phyloP scores from a whole-genome alignment of 2,888 invertebrate species.

The Operophtera brumata region DNA sequence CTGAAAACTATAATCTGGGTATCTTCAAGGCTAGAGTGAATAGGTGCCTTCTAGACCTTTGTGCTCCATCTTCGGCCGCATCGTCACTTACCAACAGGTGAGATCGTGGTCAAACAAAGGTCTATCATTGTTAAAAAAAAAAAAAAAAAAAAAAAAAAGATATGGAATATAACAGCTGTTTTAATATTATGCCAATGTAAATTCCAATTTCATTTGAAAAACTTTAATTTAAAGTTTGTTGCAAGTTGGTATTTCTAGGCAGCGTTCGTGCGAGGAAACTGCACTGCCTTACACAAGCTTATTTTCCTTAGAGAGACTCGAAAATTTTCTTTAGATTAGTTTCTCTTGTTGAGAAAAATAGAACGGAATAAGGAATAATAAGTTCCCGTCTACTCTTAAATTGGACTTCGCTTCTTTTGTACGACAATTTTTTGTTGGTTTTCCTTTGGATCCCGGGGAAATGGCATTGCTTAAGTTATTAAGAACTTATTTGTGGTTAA shows the following conservation, averaged over 20 bases:
- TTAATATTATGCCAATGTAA: constrained; percentile 35
- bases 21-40: no score
- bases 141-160: no score
- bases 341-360: constrained; percentile 78
- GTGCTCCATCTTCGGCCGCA: no score
- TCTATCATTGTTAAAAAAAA: no score
- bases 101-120: no score
- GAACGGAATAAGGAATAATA: constrained; percentile 73
- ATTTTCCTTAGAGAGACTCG: constrained; percentile 73
- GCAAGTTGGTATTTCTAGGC: constrained; percentile 62
- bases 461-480: constrained; percentile 54
- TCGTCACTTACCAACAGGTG: no score
- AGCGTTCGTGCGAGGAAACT: constrained; percentile 71
- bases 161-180: constrained; percentile 9
- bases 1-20: no score
- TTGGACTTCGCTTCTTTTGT: constrained; percentile 65
- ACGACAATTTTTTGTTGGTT: constrained; percentile 52
- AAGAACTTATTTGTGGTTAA: constrained; percentile 53
- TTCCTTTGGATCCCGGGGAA: constrained; percentile 38
- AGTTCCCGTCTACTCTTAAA: constrained; percentile 69
- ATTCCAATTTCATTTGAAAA: constrained; percentile 65
- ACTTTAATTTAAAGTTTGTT: constrained; percentile 78
- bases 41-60: no score
- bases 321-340: constrained; percentile 81
- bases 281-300: constrained; percentile 78